A percentile compares a stretch with the other conserved stretches of the same genome.
phyloP scores from a whole-genome alignment of 1,140 invertebrate genomes.

The Bombus impatiens region DNA sequence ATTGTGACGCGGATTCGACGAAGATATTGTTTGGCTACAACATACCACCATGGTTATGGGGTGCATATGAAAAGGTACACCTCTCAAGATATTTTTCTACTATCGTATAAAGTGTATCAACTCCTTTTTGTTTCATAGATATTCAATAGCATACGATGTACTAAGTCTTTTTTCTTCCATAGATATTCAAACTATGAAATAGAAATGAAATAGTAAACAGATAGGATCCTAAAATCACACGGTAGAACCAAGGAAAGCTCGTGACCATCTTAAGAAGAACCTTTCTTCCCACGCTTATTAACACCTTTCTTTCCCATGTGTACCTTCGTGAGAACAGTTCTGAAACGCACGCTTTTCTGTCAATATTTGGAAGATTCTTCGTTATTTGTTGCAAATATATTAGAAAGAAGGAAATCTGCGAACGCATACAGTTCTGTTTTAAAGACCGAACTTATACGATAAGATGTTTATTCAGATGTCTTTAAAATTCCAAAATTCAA shows the following conservation, averaged over 20 bases:
- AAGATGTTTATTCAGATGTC: too few relatives aligned
- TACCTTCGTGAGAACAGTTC: not conserved
- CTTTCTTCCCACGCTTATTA: not conserved
- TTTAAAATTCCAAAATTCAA: not conserved
- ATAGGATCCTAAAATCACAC: not conserved
- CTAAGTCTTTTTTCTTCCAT: not conserved
- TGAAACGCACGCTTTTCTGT: not conserved
- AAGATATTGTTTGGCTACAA: slow-evolving; percentile 83
- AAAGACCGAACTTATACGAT: too few relatives aligned
- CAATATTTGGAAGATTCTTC: slow-evolving; percentile 9
- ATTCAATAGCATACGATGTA: too few relatives aligned
- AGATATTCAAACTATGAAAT: not conserved
- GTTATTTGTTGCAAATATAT: not conserved
- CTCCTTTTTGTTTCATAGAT: too few relatives aligned
- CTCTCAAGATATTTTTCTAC: not conserved
- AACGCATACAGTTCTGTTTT: too few relatives aligned
- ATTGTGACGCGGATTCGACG: slow-evolving; percentile 78
- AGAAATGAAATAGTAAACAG: too few relatives aligned
- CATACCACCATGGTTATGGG: slow-evolving; percentile 87
- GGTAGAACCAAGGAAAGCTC: not conserved
- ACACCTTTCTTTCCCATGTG: not conserved
- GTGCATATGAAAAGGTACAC: slow-evolving; percentile 85
- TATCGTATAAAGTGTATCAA: not conserved
- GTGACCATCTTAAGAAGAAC: not conserved
- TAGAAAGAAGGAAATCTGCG: not conserved